A percentile compares a stretch with the other conserved stretches of the same genome.
Evolutionary conservation across 2,797 vertebrate species (phyloP).

Genomic region (Morelia viridis): DNA sequence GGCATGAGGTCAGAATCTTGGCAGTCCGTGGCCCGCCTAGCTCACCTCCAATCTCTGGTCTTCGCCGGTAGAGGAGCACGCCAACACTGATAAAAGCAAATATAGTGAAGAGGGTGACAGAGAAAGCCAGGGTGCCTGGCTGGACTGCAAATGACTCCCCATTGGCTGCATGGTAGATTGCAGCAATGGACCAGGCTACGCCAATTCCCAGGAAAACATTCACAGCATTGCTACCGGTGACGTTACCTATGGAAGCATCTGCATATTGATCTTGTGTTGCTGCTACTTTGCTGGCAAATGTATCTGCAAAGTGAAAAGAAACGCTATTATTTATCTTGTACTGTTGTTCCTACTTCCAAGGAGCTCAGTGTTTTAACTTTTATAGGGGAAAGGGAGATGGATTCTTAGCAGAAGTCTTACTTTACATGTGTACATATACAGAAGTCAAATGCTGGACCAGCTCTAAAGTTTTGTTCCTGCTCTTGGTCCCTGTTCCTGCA

Average conservation of each 20-base stretch:
- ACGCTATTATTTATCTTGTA: background rate
- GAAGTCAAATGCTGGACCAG: background rate
- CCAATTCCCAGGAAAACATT: constrained; percentile 98
- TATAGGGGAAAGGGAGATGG: background rate
- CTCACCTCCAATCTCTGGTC: constrained; percentile 92
- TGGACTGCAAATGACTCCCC: constrained; percentile 84
- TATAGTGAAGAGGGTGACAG: constrained; percentile 96
- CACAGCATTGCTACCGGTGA: constrained; percentile 95
- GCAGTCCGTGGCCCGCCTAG: constrained; percentile 90
- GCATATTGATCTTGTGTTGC: constrained; percentile 96
- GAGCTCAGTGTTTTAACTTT: background rate
- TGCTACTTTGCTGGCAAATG: constrained; percentile 94
- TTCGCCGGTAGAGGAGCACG: constrained; percentile 91
- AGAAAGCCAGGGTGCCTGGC: constrained; percentile 93
- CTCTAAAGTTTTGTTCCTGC: background rate
- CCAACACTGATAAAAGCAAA: constrained; percentile 94
- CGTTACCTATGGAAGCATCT: constrained; percentile 95
- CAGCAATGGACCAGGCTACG: constrained; percentile 95
- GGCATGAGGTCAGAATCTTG: constrained; percentile 85
- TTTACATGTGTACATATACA: background rate
- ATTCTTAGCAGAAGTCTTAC: background rate
- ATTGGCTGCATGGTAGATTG: constrained; percentile 85
- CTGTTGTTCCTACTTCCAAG: background rate
- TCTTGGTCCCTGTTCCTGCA: background rate
- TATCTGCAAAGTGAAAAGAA: constrained; percentile 79